Evolutionary conservation across 2,113 vertebrate species (phyloP).

Genomic region (Pedetes capensis): DNA sequence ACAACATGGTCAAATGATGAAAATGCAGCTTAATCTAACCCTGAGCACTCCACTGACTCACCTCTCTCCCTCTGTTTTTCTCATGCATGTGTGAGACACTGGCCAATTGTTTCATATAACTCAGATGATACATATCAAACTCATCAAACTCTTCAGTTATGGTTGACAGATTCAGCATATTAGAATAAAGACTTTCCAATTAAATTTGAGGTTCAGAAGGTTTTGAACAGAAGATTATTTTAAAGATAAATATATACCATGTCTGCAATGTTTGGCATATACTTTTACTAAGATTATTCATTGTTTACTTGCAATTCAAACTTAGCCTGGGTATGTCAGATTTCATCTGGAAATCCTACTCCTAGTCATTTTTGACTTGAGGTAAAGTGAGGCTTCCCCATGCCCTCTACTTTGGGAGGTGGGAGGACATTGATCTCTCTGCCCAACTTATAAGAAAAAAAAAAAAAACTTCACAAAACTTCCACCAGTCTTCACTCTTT

Average conservation of each 20-base stretch:
- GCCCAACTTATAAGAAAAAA: not conserved
- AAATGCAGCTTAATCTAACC: not conserved
- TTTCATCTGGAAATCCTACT: not conserved
- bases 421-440: not conserved
- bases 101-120: not conserved
- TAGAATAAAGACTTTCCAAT: not conserved
- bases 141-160: not conserved
- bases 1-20: not conserved
- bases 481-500: not conserved
- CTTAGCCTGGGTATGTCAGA: not conserved
- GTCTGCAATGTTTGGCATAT: not conserved
- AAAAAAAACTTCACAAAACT: not conserved
- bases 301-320: not conserved
- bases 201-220: not conserved
- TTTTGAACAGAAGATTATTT: not conserved
- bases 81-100: not conserved
- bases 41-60: not conserved
- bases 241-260: not conserved
- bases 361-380: not conserved
- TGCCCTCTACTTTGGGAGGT: not conserved
- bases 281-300: not conserved
- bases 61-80: not conserved
- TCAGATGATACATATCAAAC: not conserved
- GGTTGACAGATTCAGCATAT: not conserved
- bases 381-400: accelerated